Conservation (phyloP, 1,140 invertebrate genomes). For the Pseudomyrmex pallidus region DNA sequence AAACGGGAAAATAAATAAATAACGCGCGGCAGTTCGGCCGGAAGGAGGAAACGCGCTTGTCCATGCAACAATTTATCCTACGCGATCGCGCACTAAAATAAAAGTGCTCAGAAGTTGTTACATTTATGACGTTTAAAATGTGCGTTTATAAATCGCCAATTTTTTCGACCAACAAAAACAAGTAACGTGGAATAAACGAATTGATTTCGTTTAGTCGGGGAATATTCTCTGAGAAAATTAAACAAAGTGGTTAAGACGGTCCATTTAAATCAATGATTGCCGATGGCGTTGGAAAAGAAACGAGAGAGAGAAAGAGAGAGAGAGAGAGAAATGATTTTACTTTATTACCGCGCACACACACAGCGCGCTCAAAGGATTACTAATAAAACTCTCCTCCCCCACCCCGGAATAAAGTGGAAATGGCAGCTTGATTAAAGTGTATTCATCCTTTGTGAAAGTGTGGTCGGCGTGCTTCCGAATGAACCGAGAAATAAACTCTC, state of each 20-base stretch:
- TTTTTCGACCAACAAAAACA: neutral
- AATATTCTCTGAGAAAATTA: slow-evolving; percentile 8
- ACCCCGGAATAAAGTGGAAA: slow-evolving; percentile 16
- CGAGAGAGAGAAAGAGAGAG: neutral
- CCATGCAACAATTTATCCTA: neutral
- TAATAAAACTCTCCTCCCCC: slow-evolving; percentile 13
- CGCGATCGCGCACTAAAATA: no score
- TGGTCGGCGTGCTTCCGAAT: slow-evolving; percentile 31
- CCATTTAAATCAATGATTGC: slow-evolving; percentile 39
- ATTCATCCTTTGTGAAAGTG: slow-evolving; percentile 31
- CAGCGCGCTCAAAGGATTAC: slow-evolving; percentile 26
- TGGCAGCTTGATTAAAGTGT: slow-evolving; percentile 47
- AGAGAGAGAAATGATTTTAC: slow-evolving; percentile 32
- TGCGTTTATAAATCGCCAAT: neutral
- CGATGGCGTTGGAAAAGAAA: neutral
- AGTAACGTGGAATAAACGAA: neutral
- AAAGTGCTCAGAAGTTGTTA: no score
- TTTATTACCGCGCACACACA: slow-evolving; percentile 28
- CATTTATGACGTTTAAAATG: no score
- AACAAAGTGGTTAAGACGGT: neutral
- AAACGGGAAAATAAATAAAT: slow-evolving; percentile 68
- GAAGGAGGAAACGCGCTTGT: neutral
- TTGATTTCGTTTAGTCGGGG: neutral
- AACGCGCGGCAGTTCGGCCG: neutral
- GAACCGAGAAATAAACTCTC: slow-evolving; percentile 41